Conservation (phyloP, 2,888 invertebrate genomes). For the Pedicia rivosa region DNA sequence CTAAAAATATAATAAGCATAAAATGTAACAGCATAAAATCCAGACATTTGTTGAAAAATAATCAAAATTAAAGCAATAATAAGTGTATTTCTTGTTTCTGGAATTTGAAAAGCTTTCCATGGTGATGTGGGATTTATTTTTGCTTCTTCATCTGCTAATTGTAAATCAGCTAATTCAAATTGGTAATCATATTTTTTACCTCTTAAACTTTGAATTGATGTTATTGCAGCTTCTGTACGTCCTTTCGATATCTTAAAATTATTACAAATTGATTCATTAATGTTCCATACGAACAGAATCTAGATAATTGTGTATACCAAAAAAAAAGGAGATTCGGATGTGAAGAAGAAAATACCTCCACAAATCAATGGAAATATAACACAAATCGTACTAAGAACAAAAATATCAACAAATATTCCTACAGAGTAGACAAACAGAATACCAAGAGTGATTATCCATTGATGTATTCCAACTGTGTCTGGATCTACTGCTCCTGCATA, state of each 20-base stretch:
- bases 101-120: constrained; percentile 38
- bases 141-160: constrained; percentile 34
- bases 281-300: background rate
- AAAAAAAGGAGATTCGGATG: constrained; percentile 66
- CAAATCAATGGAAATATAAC: constrained; percentile 38
- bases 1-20: constrained; percentile 52
- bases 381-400: constrained; percentile 23
- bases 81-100: constrained; percentile 42
- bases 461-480: constrained; percentile 63
- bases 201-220: constrained; percentile 55
- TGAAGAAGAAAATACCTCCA: constrained; percentile 46
- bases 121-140: constrained; percentile 39
- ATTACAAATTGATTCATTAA: background rate
- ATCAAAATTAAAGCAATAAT: constrained; percentile 53
- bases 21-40: constrained; percentile 60
- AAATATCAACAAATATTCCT: constrained; percentile 27
- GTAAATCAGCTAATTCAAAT: constrained; percentile 44
- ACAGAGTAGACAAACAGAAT: constrained; percentile 53
- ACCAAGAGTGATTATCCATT: constrained; percentile 60
- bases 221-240: constrained; percentile 45
- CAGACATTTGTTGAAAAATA: constrained; percentile 68
- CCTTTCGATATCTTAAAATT: constrained; percentile 33
- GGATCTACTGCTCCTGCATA: constrained; percentile 66
- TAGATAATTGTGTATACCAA: constrained; percentile 27
- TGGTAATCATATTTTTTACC: constrained; percentile 52